Base-by-base conservation (phyloP, 2,888 invertebrate species). In the Drosophila trichaetosa region DNA sequence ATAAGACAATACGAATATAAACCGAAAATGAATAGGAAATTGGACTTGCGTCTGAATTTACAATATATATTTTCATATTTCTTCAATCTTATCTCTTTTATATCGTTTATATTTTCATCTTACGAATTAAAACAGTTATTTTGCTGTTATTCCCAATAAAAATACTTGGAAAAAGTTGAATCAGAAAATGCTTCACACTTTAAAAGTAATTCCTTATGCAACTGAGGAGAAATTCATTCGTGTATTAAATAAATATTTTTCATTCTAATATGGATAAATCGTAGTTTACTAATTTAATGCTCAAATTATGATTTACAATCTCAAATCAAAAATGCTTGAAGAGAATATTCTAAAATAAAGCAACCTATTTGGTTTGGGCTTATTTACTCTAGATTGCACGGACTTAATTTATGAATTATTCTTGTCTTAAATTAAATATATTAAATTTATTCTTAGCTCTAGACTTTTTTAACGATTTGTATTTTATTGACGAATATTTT, bases 241-340 rank as follows among this genome's bases (percentile, higher is more conserved):
- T 31, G 10, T 3, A 31, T 40, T n/a, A 10, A n/a, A n/a, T 0
- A 0, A n/a, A 0, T n/a, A n/a, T 40, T n/a, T 10, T 40, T 8
- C n/a, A 40, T n/a, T 40, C 0, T 1, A 1, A 8, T 8, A 10
- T n/a, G n/a, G 4, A 40, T n/a, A 40, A n/a, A 10, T 38, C 1
- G 8, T 10, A 40, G n/a, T n/a, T n/a, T 8, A 18, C 18, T 38
- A 3, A 38, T 8, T n/a, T n/a, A 8, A 4, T n/a, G n/a, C n/a
- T n/a, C 38, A n/a, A 10, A 1, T 40, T 40, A 10, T n/a, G 8
- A 40, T n/a, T n/a, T 4, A 1, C n/a, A 10, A n/a, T 0, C 27
- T 27, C 4, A 27, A 27, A 27, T 27, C 27, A 27, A 27, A 4
- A 27, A 27, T 27, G 27, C 27, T 27, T 27, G 27, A 27, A 27